Percentiles rank a stretch among this genome's conserved stretches.
phyloP scores from a whole-genome alignment of 2,888 invertebrate species.

The Ormia ochracea region DNA sequence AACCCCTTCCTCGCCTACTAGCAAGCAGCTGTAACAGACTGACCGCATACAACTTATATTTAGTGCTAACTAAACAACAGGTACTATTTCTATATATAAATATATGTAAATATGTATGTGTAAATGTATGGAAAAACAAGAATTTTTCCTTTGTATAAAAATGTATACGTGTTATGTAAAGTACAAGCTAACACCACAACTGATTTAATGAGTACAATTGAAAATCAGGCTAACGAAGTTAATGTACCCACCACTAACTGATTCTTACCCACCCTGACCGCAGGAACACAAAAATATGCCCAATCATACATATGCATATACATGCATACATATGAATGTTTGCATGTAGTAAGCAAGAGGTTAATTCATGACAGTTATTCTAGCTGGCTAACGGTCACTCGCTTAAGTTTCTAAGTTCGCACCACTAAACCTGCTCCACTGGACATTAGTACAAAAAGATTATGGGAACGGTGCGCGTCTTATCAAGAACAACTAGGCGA shows the following conservation, averaged over 20 bases:
- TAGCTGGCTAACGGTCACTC: slow-evolving; percentile 25
- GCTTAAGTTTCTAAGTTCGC: slow-evolving; percentile 7
- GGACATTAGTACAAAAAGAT: slow-evolving; percentile 34
- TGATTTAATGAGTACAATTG: slow-evolving; percentile 24
- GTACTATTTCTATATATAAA: too few relatives aligned
- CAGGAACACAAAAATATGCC: too few relatives aligned
- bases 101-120: too few relatives aligned
- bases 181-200: background rate
- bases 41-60: too few relatives aligned
- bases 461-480: background rate
- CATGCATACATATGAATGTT: background rate
- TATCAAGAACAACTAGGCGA: background rate
- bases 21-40: too few relatives aligned
- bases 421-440: slow-evolving; percentile 32
- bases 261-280: slow-evolving; percentile 9
- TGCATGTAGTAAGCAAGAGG: background rate
- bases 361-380: background rate
- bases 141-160: too few relatives aligned
- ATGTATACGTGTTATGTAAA: background rate
- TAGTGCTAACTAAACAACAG: too few relatives aligned
- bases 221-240: slow-evolving; percentile 19
- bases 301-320: background rate
- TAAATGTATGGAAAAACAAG: too few relatives aligned
- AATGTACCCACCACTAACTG: slow-evolving; percentile 16
- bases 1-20: too few relatives aligned